Conservation (phyloP, 1,140 invertebrate genomes). For the Euwallacea similis region DNA sequence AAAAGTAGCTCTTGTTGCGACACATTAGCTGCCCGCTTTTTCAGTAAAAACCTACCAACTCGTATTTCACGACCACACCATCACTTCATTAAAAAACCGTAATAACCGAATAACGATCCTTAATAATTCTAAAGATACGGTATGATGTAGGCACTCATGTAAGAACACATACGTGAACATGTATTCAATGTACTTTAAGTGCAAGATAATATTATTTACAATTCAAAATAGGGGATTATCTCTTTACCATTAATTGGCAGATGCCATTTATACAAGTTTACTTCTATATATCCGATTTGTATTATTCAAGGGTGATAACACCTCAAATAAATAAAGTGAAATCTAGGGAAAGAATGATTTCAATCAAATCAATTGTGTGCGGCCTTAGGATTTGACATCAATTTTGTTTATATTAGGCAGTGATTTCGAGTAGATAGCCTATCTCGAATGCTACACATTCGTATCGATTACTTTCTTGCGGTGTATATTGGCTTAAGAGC, state of each 20-base stretch:
- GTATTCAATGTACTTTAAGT: conserved; percentile 1
- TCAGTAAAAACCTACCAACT: too few relatives aligned
- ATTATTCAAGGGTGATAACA: conserved; percentile 7
- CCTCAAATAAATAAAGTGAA: conserved; percentile 10
- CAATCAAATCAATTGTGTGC: conserved; percentile 10
- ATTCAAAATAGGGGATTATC: conserved; percentile 26
- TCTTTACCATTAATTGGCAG: conserved; percentile 27
- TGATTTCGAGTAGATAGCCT: conserved; percentile 14
- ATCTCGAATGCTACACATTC: conserved; percentile 7
- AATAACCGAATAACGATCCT: too few relatives aligned
- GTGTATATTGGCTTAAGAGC: too few relatives aligned
- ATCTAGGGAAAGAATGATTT: conserved; percentile 4
- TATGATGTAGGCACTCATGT: too few relatives aligned
- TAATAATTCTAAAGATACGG: too few relatives aligned
- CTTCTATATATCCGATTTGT: conserved; percentile 11
- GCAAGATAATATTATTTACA: conserved; percentile 28
- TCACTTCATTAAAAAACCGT: too few relatives aligned
- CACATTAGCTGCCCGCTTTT: too few relatives aligned
- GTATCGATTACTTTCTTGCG: neutral
- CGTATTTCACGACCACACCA: too few relatives aligned
- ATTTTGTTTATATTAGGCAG: conserved; percentile 20
- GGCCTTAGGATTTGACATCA: conserved; percentile 8
- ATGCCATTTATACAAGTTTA: conserved; percentile 21
- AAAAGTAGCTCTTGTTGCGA: too few relatives aligned
- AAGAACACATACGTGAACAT: too few relatives aligned